Percentiles rank a stretch among this genome's conserved stretches.
Evolutionary conservation across 2,113 vertebrate genomes (phyloP).

Genomic region (Pampusana beccarii): DNA sequence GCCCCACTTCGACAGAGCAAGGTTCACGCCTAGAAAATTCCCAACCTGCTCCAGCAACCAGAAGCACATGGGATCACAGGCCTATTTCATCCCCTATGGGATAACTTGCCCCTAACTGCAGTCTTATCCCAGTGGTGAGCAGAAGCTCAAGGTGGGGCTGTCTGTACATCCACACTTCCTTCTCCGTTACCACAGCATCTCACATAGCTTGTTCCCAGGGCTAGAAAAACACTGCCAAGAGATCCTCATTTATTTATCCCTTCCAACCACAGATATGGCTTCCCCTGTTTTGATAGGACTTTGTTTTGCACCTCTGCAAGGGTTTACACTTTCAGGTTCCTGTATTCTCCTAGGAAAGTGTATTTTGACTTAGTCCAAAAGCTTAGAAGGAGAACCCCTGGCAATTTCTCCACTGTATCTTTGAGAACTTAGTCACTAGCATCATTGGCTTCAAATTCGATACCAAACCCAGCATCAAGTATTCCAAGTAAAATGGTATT

Average conservation of each 20-base stretch:
- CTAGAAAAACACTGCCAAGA: too few species aligned
- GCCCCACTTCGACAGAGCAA: too few species aligned
- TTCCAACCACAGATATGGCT: accelerated
- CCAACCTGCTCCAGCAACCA: too few species aligned
- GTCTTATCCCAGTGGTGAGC: too few species aligned
- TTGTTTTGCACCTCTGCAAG: not conserved
- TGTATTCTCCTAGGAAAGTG: not conserved
- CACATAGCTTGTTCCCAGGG: too few species aligned
- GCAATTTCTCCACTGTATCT: not conserved
- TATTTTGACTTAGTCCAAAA: not conserved
- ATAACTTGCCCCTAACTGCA: too few species aligned
- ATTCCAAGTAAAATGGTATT: not conserved
- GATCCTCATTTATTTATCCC: not conserved
- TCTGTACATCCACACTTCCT: too few species aligned
- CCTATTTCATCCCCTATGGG: too few species aligned
- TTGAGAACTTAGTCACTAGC: not conserved
- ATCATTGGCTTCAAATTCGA: not conserved
- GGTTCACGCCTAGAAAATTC: too few species aligned
- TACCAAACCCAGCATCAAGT: not conserved
- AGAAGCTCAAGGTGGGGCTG: too few species aligned
- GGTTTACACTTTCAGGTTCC: not conserved
- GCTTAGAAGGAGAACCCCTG: not conserved
- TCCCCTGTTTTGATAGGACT: not conserved
- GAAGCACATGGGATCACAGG: too few species aligned
- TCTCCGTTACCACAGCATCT: too few species aligned